phyloP scores from a whole-genome alignment of 2,113 vertebrate genomes.

The Charina bottae region DNA sequence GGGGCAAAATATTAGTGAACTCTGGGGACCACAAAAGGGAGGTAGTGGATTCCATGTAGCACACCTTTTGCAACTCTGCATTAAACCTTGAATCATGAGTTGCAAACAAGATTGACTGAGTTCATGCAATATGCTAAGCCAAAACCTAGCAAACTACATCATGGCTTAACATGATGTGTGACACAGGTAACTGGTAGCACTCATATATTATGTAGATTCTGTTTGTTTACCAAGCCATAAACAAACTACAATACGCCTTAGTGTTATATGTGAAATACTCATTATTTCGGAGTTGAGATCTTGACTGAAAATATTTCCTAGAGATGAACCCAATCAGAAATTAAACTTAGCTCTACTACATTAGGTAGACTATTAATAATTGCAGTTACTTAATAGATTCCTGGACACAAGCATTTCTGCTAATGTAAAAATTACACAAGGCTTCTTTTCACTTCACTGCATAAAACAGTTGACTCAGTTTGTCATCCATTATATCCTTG shows the following conservation, averaged over 20 bases:
- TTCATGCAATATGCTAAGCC: neutral
- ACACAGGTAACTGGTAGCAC: neutral
- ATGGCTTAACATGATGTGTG: neutral
- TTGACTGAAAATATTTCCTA: neutral
- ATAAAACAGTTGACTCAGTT: neutral
- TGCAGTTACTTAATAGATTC: neutral
- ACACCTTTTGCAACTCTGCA: neutral
- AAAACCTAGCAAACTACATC: neutral
- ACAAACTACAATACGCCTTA: neutral
- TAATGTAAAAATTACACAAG: neutral
- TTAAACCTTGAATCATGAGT: neutral
- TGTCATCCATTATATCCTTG: neutral
- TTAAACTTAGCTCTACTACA: neutral
- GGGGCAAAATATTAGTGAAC: neutral
- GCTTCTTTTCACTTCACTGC: neutral
- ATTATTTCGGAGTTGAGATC: neutral
- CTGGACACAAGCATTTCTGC: neutral
- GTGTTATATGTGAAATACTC: neutral
- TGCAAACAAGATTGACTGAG: neutral
- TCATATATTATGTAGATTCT: neutral
- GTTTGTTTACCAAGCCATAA: neutral
- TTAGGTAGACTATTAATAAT: neutral
- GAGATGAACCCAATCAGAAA: neutral
- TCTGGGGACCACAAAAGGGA: neutral
- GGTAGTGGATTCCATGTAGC: neutral